phyloP scores from a whole-genome alignment of 2,113 vertebrate species.

The Lophura nycthemera region DNA sequence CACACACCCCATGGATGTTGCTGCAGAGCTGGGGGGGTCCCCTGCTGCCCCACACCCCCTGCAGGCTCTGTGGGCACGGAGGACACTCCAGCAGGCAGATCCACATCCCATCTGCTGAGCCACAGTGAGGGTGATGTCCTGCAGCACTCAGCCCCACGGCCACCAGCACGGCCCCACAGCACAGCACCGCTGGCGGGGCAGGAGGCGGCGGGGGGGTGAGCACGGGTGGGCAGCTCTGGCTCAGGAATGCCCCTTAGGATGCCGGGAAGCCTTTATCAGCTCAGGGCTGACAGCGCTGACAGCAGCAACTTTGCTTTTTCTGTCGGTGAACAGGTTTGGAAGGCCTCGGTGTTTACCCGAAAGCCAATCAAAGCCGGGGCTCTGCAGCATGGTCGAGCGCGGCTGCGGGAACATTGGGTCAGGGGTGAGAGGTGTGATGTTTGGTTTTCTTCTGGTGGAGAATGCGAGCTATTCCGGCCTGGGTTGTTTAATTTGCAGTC shows the following conservation, averaged over 20 bases:
- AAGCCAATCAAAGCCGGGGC: slow-evolving; percentile 71
- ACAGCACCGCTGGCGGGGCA: background rate
- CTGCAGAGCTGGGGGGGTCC: background rate
- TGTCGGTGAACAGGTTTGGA: slow-evolving; percentile 69
- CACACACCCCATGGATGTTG: fast-evolving
- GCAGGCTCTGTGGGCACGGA: background rate
- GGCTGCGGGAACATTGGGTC: slow-evolving; percentile 72
- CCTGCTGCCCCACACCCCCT: background rate
- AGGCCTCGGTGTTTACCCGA: slow-evolving; percentile 63
- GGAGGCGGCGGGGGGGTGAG: slow-evolving; percentile 21
- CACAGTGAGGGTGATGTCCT: too few species aligned
- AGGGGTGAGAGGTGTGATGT: slow-evolving; percentile 78
- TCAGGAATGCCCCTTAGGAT: slow-evolving; percentile 60
- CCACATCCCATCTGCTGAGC: background rate
- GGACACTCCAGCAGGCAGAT: background rate
- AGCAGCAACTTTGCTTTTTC: slow-evolving; percentile 47
- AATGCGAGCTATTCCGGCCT: slow-evolving; percentile 72
- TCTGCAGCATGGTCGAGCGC: slow-evolving; percentile 51
- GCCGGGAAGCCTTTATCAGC: slow-evolving; percentile 72
- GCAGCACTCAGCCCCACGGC: fast-evolving
- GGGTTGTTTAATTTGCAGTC: slow-evolving; percentile 74
- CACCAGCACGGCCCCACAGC: background rate
- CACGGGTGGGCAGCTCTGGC: background rate
- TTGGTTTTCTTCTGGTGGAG: slow-evolving; percentile 78
- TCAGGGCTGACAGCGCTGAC: slow-evolving; percentile 50